Percentiles rank a stretch among this genome's conserved stretches.
These are phyloP conservation scores for Stegostoma tigrinum DNA, from an alignment of 2,113 vertebrate genomes.

Conservation along the genomic window DNA sequence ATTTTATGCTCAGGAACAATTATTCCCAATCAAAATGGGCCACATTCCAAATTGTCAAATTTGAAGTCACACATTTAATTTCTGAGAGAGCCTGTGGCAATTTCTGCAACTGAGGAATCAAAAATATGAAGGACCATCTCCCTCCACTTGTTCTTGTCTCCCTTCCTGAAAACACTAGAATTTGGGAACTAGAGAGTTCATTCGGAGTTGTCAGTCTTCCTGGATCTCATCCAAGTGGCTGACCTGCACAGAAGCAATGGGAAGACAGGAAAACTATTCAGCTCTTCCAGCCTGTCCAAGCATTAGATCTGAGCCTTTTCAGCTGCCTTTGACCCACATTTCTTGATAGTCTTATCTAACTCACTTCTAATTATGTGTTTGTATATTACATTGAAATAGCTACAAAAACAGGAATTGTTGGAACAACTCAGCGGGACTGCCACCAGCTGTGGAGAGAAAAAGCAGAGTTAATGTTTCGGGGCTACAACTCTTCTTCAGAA, in stretches of 20 bases:
- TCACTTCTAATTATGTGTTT: no score
- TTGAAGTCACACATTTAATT: background rate
- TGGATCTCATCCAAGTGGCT: background rate
- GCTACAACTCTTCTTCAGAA: no score
- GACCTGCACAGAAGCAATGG: no score
- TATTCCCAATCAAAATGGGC: background rate
- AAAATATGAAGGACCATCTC: background rate
- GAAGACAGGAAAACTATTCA: background rate
- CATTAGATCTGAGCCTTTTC: background rate
- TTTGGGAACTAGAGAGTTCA: background rate
- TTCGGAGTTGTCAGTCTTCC: background rate
- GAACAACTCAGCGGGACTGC: no score
- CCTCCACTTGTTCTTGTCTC: no score
- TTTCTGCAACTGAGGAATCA: background rate
- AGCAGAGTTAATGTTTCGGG: no score
- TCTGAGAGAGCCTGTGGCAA: background rate
- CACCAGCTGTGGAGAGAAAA: no score
- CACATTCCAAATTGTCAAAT: background rate
- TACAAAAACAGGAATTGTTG: no score
- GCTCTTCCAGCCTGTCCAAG: background rate
- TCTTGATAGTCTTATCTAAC: background rate
- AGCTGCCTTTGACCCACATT: background rate
- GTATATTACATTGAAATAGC: no score
- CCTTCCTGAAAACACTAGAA: background rate
- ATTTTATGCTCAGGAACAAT: background rate